A percentile compares a stretch with the other conserved stretches of the same genome.
These are phyloP conservation scores for Amphiprion percula DNA, from an alignment of 2,113 vertebrate species.

Conservation along the genomic window DNA sequence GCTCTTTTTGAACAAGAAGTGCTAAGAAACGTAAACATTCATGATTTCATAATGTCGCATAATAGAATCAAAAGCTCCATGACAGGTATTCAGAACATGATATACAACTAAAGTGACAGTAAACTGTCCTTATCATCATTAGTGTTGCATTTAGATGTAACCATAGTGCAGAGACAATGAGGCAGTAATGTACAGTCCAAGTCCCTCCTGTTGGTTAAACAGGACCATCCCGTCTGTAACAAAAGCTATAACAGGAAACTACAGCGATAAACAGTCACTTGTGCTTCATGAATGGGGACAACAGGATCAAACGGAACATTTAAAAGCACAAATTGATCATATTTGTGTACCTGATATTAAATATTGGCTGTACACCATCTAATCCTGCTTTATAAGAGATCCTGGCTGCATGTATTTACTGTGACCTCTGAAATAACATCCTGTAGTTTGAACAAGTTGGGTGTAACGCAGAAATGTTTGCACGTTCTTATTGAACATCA, in stretches of 20 bases:
- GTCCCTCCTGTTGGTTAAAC: background rate
- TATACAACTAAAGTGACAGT: background rate
- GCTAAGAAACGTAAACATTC: no score
- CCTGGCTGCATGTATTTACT: background rate
- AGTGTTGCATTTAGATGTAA: background rate
- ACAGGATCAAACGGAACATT: background rate
- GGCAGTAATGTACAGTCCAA: background rate
- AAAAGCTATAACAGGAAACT: background rate
- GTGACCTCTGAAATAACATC: background rate
- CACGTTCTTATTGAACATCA: background rate
- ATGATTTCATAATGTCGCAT: no score
- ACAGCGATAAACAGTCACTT: background rate
- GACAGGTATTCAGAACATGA: background rate
- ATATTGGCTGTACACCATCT: background rate
- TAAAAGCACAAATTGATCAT: background rate
- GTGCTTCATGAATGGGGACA: background rate
- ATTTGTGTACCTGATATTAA: background rate
- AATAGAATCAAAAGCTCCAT: no score
- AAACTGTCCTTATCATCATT: background rate
- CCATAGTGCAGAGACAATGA: background rate
- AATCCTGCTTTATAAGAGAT: constrained; percentile 6
- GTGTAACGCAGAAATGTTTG: constrained; percentile 20
- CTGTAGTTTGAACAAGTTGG: constrained; percentile 3
- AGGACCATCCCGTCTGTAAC: background rate
- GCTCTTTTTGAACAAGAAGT: no score